A percentile compares a stretch with the other conserved stretches of the same genome.
Evolutionary conservation across 2,113 vertebrate species (phyloP).

Genomic region (Dipodomys merriami): DNA sequence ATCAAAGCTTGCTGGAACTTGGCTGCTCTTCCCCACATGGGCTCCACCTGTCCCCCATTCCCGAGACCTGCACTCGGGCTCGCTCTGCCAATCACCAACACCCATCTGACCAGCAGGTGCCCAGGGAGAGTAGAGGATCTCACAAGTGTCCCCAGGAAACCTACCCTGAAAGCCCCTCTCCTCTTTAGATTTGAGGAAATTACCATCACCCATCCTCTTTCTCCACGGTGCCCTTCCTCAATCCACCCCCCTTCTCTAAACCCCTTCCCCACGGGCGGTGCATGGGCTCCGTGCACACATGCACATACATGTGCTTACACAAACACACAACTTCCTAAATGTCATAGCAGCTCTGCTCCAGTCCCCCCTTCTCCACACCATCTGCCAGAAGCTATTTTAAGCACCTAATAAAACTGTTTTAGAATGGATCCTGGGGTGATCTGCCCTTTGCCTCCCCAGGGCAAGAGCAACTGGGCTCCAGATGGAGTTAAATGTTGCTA

Average conservation of each 20-base stretch:
- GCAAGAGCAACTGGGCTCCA: conserved; percentile 50
- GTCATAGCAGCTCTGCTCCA: conserved; percentile 76
- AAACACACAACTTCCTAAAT: conserved; percentile 72
- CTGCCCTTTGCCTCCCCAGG: conserved; percentile 72
- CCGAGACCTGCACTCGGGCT: neutral
- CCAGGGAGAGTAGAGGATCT: neutral
- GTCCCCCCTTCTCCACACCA: conserved; percentile 72
- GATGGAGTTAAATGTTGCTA: conserved; percentile 36
- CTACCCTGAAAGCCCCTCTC: neutral
- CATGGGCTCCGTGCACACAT: neutral
- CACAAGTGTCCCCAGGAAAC: neutral
- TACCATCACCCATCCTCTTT: neutral
- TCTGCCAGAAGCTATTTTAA: conserved; percentile 88
- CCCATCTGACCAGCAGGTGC: neutral
- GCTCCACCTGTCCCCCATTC: neutral
- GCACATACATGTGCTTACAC: neutral
- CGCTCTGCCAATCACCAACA: neutral
- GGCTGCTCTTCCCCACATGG: neutral
- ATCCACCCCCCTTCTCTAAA: too few relatives aligned
- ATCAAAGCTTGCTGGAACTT: neutral
- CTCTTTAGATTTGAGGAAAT: neutral
- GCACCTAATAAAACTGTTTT: conserved; percentile 86
- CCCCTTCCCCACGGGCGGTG: neutral
- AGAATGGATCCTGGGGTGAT: conserved; percentile 77
- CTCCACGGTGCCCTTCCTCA: neutral